phyloP scores from a whole-genome alignment of 2,113 vertebrate genomes.

The Empidonax alnorum region DNA sequence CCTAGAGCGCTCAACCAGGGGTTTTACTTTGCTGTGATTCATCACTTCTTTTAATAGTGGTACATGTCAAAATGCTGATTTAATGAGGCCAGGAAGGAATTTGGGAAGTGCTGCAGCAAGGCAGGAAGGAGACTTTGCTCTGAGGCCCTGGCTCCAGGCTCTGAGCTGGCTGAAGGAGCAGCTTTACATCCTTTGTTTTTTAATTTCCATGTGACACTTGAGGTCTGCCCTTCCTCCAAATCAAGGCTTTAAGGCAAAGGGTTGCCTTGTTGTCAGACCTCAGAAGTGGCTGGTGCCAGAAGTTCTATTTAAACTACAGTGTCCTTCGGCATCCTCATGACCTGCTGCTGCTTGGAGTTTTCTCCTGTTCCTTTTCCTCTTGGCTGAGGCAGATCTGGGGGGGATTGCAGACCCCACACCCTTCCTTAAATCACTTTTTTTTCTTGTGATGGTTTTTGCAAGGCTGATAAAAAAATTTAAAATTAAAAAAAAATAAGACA shows the following conservation, averaged over 20 bases:
- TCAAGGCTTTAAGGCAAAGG: not conserved
- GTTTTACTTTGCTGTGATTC: not conserved
- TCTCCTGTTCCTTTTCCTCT: not conserved
- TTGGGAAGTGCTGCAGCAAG: not conserved
- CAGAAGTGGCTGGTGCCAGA: not conserved
- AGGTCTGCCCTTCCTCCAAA: not conserved
- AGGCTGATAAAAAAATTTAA: not conserved
- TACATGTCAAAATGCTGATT: not conserved
- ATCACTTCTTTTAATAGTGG: not conserved
- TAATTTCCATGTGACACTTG: not conserved
- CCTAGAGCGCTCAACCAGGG: not conserved
- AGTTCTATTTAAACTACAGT: not conserved
- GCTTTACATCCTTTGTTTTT: not conserved
- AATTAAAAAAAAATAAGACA: not conserved
- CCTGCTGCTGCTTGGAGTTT: not conserved
- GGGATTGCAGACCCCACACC: not conserved
- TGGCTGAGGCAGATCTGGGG: not conserved
- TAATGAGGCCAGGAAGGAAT: not conserved
- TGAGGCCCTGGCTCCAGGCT: not conserved
- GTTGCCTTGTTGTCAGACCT: not conserved
- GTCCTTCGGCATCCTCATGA: not conserved
- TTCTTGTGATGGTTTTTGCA: not conserved
- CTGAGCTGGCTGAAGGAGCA: not conserved
- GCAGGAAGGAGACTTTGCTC: rapidly evolving
- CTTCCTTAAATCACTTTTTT: not conserved